A percentile compares a stretch with the other conserved stretches of the same genome.
These are phyloP conservation scores for Scyliorhinus canicula DNA, from an alignment of 2,797 vertebrate genomes.

Conservation along the genomic window DNA sequence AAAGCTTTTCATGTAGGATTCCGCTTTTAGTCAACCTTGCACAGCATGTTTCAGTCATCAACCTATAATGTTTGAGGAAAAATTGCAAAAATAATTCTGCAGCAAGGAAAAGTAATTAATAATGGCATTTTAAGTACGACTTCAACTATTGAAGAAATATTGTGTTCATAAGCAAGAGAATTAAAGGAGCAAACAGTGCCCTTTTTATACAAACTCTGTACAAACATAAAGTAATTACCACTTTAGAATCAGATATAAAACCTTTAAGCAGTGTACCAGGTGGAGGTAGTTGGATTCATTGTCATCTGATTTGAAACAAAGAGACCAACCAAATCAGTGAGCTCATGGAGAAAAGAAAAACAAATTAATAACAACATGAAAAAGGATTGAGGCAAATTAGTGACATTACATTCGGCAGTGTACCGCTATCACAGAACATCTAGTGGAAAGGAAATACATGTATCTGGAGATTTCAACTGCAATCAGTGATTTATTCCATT, in stretches of 20 bases:
- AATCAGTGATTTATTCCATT: constrained; percentile 36
- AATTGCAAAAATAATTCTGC: not conserved
- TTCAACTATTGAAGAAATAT: constrained; percentile 19
- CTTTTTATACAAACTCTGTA: not conserved
- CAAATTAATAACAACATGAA: constrained; percentile 12
- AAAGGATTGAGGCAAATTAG: constrained; percentile 28
- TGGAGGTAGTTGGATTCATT: not conserved
- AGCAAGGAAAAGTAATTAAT: not conserved
- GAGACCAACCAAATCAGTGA: not conserved
- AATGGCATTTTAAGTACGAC: constrained; percentile 2
- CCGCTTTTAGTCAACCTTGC: not conserved
- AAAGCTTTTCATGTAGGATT: not conserved
- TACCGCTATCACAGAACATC: not conserved
- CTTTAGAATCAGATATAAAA: not conserved
- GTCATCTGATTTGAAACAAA: not conserved
- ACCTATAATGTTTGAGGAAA: not conserved
- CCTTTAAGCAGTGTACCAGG: not conserved
- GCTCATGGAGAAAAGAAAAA: not conserved
- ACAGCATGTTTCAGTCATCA: not conserved
- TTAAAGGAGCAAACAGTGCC: not conserved
- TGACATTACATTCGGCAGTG: not conserved
- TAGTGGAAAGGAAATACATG: not conserved
- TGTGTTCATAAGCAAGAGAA: not conserved
- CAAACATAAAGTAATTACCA: not conserved
- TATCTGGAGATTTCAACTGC: not conserved